Evolutionary conservation across 2,113 vertebrate genomes (phyloP).

Genomic region (Hystrix cristata): DNA sequence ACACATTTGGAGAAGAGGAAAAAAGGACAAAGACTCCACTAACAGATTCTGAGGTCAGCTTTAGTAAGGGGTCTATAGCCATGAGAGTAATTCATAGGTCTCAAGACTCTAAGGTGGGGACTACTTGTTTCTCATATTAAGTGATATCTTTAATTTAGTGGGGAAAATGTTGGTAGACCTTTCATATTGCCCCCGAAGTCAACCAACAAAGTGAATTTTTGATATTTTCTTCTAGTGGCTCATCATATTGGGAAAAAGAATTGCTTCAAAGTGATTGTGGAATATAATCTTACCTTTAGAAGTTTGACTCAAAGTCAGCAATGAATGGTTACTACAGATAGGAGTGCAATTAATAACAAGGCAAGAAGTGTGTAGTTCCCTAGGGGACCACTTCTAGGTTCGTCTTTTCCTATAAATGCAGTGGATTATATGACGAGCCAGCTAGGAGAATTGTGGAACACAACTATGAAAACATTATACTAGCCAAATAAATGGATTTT

Average conservation of each 20-base stretch:
- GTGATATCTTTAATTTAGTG: background rate
- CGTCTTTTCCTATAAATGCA: constrained; percentile 39
- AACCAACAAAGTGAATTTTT: background rate
- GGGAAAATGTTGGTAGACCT: background rate
- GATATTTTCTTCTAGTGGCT: constrained; percentile 1
- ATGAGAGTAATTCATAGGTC: background rate
- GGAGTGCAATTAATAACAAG: constrained; percentile 55
- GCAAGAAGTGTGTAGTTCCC: constrained; percentile 3
- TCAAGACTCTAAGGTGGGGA: background rate
- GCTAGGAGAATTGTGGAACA: background rate
- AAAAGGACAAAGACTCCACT: background rate
- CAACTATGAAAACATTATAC: background rate
- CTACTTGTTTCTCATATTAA: background rate
- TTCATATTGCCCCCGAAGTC: constrained; percentile 14
- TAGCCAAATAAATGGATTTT: background rate
- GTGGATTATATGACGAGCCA: background rate
- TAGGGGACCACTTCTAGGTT: constrained; percentile 3
- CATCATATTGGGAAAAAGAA: constrained; percentile 17
- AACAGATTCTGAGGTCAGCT: background rate
- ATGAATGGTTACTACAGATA: constrained; percentile 26
- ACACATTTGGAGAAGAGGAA: background rate
- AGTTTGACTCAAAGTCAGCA: constrained; percentile 54
- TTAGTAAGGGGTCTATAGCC: background rate
- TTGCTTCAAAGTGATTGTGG: constrained; percentile 41
- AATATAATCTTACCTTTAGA: constrained; percentile 62